A percentile compares a stretch with the other conserved stretches of the same genome.
Evolutionary conservation across 1,140 invertebrate species (phyloP).

Genomic region (Pinna nobilis): DNA sequence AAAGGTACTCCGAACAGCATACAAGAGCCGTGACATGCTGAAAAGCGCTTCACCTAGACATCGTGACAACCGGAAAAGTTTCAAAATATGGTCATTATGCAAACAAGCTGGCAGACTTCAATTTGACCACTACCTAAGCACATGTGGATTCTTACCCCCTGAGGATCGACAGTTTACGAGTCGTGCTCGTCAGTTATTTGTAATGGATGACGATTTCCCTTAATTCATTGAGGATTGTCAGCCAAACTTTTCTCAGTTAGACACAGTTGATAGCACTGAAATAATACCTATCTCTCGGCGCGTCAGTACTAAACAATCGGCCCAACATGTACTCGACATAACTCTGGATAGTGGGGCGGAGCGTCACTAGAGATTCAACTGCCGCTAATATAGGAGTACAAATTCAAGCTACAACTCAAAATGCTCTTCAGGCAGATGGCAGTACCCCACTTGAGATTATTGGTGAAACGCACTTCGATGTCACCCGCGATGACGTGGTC

Average conservation of each 20-base stretch:
- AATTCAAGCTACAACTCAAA: conserved; percentile 22
- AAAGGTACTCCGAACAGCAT: conserved; percentile 1
- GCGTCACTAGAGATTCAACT: not conserved
- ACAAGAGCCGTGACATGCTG: not conserved
- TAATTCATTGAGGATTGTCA: not conserved
- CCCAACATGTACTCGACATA: conserved; percentile 25
- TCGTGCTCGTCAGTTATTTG: not conserved
- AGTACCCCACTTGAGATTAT: conserved; percentile 31
- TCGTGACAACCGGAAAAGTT: no score
- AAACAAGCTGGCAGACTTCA: conserved; percentile 2
- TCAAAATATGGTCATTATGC: conserved; percentile 10
- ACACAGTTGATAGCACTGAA: not conserved
- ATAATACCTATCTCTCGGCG: not conserved
- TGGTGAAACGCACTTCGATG: conserved; percentile 26
- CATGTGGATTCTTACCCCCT: conserved; percentile 27
- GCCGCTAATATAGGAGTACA: no score
- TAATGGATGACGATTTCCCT: not conserved
- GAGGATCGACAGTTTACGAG: conserved; percentile 16
- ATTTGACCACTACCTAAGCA: conserved; percentile 14
- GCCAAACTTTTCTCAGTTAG: not conserved
- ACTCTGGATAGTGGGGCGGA: conserved; percentile 44
- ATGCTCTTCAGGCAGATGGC: conserved; percentile 43
- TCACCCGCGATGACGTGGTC: conserved; percentile 7
- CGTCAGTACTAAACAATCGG: conserved; percentile 37
- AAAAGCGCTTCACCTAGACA: not conserved